Conservation (phyloP, 2,797 vertebrate species). For the Myripristis murdjan region DNA sequence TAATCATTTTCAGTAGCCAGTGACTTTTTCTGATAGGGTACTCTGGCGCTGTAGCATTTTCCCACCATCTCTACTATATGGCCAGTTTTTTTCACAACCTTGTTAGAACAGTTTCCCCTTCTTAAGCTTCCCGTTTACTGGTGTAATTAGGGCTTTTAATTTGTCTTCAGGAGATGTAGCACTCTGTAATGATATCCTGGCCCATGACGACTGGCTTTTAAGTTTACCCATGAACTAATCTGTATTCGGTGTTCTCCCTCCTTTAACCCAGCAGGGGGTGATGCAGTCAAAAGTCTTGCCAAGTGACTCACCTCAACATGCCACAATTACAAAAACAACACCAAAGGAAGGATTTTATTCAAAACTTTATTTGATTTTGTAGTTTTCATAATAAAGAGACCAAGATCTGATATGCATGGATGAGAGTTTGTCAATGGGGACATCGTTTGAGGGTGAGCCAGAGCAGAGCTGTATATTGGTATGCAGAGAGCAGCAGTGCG, state of each 20-base stretch:
- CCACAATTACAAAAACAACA: slow-evolving; percentile 19
- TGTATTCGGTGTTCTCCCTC: background rate
- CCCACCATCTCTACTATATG: too few relatives aligned
- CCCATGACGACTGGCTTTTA: background rate
- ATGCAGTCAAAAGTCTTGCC: background rate
- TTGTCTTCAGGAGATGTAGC: background rate
- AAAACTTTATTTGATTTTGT: slow-evolving; percentile 79
- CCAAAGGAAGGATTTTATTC: slow-evolving; percentile 49
- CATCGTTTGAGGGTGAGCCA: slow-evolving; percentile 53
- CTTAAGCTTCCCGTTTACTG: background rate
- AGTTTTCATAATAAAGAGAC: slow-evolving; percentile 71
- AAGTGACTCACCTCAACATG: background rate
- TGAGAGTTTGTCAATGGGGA: slow-evolving; percentile 61
- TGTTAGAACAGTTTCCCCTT: background rate
- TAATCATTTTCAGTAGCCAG: too few relatives aligned
- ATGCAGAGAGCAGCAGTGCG: slow-evolving; percentile 61
- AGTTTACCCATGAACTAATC: too few relatives aligned
- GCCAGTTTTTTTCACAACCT: too few relatives aligned
- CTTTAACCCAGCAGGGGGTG: slow-evolving; percentile 14
- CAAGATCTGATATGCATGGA: slow-evolving; percentile 64
- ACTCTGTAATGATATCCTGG: too few relatives aligned
- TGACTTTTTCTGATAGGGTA: too few relatives aligned
- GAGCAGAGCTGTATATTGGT: slow-evolving; percentile 62
- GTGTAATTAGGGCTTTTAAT: background rate
- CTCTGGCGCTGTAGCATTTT: too few relatives aligned